Evolutionary conservation across 2,797 vertebrate genomes (phyloP).

Genomic region (Oryzias dopingdopingensis): DNA sequence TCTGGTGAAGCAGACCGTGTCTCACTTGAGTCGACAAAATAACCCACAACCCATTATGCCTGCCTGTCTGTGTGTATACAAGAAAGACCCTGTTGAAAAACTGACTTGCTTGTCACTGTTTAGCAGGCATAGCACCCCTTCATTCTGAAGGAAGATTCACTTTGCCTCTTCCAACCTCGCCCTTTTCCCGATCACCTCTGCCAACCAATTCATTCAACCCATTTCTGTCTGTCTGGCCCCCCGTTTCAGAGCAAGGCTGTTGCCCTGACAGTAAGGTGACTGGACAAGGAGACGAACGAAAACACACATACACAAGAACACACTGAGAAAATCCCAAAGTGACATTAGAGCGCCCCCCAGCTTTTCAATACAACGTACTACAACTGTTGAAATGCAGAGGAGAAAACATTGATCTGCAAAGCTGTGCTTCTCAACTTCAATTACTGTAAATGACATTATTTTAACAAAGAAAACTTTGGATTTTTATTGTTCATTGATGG

Average conservation of each 20-base stretch:
- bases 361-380: slow-evolving; percentile 42
- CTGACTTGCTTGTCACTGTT: slow-evolving; percentile 67
- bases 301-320: slow-evolving; percentile 43
- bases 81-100: slow-evolving; percentile 55
- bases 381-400: slow-evolving; percentile 21
- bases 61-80: slow-evolving; percentile 42
- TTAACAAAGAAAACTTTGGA: not conserved
- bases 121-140: slow-evolving; percentile 65
- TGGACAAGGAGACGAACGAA: slow-evolving; percentile 70
- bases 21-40: slow-evolving; percentile 68
- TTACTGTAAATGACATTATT: not conserved
- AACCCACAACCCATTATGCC: slow-evolving; percentile 55
- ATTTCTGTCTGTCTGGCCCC: slow-evolving; percentile 68
- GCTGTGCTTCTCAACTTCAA: slow-evolving; percentile 1
- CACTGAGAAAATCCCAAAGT: slow-evolving; percentile 28
- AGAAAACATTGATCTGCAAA: slow-evolving; percentile 6
- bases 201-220: slow-evolving; percentile 70
- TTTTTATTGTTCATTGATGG: not conserved
- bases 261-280: slow-evolving; percentile 73
- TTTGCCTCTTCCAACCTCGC: slow-evolving; percentile 5
- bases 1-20: slow-evolving; percentile 69
- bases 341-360: slow-evolving; percentile 75
- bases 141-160: slow-evolving; percentile 48
- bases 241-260: slow-evolving; percentile 71
- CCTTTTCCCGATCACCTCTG: slow-evolving; percentile 40